Evolutionary conservation across 1,140 invertebrate genomes (phyloP).

Genomic region (Augochlora pura): DNA sequence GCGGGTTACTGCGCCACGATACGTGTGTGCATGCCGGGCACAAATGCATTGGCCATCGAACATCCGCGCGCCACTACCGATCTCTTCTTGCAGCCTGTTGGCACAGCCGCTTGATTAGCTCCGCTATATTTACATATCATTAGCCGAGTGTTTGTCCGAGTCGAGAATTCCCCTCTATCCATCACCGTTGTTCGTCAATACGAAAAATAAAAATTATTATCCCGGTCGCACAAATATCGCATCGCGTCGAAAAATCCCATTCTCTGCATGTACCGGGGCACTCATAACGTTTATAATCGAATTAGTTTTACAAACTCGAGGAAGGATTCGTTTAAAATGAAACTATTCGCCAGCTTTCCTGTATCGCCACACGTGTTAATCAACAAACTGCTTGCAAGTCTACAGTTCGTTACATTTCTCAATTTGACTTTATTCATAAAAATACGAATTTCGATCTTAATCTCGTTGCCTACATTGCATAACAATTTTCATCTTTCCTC

Average conservation of each 20-base stretch:
- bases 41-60: constrained; percentile 74
- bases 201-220: constrained; percentile 44
- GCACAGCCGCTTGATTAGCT: constrained; percentile 80
- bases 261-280: not conserved
- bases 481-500: constrained; percentile 52
- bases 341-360: not conserved
- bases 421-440: constrained; percentile 71
- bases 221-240: constrained; percentile 2
- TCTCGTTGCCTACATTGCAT: constrained; percentile 65
- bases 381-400: not conserved
- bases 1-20: constrained; percentile 62
- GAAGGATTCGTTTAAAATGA: not conserved
- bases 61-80: constrained; percentile 62
- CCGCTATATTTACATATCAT: constrained; percentile 79
- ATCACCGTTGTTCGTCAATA: constrained; percentile 45
- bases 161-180: constrained; percentile 60
- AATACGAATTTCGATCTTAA: constrained; percentile 69
- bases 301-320: not conserved
- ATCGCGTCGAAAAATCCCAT: not conserved
- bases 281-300: not conserved
- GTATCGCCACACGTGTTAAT: no score
- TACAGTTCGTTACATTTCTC: constrained; percentile 32
- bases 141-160: constrained; percentile 78
- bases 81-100: constrained; percentile 73
- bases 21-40: constrained; percentile 53